These are phyloP conservation scores for Caradrina kadenii DNA, from an alignment of 2,888 invertebrate species.

Conservation along the genomic window DNA sequence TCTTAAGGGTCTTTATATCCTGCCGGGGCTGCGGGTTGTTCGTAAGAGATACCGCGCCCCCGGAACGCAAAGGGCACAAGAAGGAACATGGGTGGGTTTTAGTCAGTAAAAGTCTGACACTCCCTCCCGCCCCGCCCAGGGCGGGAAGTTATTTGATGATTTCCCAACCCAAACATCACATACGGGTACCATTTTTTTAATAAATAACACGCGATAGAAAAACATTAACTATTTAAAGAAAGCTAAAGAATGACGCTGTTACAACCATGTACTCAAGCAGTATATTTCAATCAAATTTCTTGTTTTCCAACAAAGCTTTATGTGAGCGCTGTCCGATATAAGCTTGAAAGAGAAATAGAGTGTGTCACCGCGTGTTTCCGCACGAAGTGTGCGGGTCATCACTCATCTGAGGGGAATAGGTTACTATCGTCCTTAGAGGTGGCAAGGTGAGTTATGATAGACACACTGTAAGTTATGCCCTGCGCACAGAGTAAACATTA, in stretches of 20 bases:
- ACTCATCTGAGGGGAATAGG: constrained; percentile 15
- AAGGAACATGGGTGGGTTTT: too few relatives aligned
- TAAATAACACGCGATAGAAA: too few relatives aligned
- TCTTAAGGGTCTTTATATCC: too few relatives aligned
- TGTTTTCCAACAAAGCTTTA: constrained; percentile 7
- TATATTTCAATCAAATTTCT: background rate
- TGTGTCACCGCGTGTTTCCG: constrained; percentile 35
- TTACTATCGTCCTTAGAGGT: constrained; percentile 7
- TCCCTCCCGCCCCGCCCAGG: too few relatives aligned
- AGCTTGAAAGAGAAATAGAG: constrained; percentile 24
- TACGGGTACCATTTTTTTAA: too few relatives aligned
- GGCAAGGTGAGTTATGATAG: background rate
- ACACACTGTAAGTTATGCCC: background rate
- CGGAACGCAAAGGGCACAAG: too few relatives aligned
- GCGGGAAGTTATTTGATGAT: too few relatives aligned
- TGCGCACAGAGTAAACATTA: background rate
- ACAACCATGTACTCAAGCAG: background rate
- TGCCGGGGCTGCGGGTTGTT: too few relatives aligned
- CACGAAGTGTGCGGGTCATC: constrained; percentile 23
- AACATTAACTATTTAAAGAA: too few relatives aligned
- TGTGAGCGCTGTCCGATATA: constrained; percentile 5
- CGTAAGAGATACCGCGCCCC: too few relatives aligned
- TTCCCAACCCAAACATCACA: too few relatives aligned
- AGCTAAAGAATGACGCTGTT: background rate
- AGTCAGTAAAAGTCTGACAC: too few relatives aligned